Percentiles rank a stretch among this genome's conserved stretches.
Conservation (phyloP, 2,888 invertebrate genomes). For the Cantharis lateralis region DNA sequence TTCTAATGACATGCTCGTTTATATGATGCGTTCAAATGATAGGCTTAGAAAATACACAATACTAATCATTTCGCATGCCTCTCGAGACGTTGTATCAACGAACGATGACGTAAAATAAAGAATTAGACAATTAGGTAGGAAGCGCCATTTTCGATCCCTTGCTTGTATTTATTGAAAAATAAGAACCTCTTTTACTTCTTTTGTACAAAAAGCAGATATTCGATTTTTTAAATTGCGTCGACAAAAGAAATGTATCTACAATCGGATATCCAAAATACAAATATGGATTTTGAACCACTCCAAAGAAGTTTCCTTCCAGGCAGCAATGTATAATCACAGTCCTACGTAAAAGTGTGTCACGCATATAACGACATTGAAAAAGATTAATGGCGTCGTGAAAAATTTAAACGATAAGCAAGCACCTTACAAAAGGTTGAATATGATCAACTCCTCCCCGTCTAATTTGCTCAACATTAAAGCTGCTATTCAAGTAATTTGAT, state of each 20-base stretch:
- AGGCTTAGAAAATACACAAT: slow-evolving; percentile 25
- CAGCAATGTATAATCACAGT: not conserved
- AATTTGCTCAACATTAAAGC: not conserved
- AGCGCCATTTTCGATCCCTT: not conserved
- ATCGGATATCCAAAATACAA: not conserved
- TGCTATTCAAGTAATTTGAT: no score
- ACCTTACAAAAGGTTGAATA: not conserved
- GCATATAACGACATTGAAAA: not conserved
- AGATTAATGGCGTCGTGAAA: not conserved
- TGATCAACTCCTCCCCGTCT: not conserved
- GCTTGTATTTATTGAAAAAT: not conserved
- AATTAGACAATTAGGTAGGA: not conserved
- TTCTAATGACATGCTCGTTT: slow-evolving; percentile 43
- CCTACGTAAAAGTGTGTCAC: not conserved
- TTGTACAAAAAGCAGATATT: not conserved
- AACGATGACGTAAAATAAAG: not conserved
- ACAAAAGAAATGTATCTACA: not conserved
- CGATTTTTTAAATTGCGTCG: not conserved
- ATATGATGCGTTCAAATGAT: slow-evolving; percentile 37
- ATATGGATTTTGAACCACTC: not conserved
- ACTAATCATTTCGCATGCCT: not conserved
- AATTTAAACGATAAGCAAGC: not conserved
- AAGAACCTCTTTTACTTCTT: not conserved
- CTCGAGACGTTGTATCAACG: not conserved
- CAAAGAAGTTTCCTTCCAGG: not conserved